Evolutionary conservation across 2,797 vertebrate species (phyloP).

Genomic region (Leptodactylus fallax): DNA sequence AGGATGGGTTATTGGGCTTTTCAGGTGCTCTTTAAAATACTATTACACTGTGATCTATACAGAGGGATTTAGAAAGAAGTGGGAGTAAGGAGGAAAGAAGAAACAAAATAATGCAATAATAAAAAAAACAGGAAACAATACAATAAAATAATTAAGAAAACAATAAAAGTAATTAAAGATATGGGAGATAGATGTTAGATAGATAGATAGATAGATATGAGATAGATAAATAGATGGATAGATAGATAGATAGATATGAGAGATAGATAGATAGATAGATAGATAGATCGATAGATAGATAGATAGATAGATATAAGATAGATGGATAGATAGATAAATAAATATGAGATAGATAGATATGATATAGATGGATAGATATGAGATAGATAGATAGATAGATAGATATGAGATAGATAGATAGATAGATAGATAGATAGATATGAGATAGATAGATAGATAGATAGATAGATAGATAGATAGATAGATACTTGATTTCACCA

Average conservation of each 20-base stretch:
- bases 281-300: too few relatives aligned
- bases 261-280: background rate
- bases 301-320: background rate
- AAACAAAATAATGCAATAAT: background rate
- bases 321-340: too few relatives aligned
- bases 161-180: background rate
- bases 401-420: background rate
- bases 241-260: conserved; percentile 11
- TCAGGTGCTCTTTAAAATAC: too few relatives aligned
- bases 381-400: conserved; percentile 13
- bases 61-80: too few relatives aligned
- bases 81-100: too few relatives aligned
- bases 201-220: too few relatives aligned
- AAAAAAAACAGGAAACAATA: background rate
- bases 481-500: background rate
- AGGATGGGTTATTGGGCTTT: too few relatives aligned
- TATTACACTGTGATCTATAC: too few relatives aligned
- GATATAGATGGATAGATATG: background rate
- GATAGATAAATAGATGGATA: too few relatives aligned
- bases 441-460: background rate
- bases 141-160: background rate
- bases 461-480: too few relatives aligned
- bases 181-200: background rate
- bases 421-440: background rate
- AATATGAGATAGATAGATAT: too few relatives aligned